Evolutionary conservation across 2,113 vertebrate genomes (phyloP).

Genomic region (Entomyzon cyanotis): DNA sequence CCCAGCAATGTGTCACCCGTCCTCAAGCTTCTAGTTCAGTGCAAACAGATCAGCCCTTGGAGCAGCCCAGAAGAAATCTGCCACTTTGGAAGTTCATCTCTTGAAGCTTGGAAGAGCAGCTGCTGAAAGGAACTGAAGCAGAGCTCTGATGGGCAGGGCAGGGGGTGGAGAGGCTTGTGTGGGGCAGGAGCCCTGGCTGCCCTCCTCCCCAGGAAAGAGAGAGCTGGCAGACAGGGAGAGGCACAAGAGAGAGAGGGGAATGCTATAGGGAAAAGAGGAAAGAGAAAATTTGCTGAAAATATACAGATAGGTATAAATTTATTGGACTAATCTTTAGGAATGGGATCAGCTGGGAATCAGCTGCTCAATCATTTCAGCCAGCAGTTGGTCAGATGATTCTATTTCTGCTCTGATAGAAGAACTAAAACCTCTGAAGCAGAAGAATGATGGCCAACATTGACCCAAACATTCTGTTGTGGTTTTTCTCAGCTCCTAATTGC

Average conservation of each 20-base stretch:
- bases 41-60: rapidly evolving
- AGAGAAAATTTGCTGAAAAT: background rate
- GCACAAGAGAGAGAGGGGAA: background rate
- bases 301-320: background rate
- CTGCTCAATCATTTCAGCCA: background rate
- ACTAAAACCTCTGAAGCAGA: background rate
- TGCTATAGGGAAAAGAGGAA: background rate
- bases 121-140: no score
- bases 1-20: rapidly evolving
- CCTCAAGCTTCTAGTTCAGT: rapidly evolving
- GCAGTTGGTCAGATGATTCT: background rate
- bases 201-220: background rate
- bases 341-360: background rate
- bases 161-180: rapidly evolving
- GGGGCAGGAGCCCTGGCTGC: background rate
- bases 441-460: background rate
- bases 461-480: background rate
- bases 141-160: background rate
- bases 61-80: background rate
- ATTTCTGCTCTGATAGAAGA: background rate
- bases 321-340: background rate
- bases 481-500: background rate
- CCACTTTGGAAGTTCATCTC: rapidly evolving
- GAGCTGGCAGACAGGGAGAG: background rate
- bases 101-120: rapidly evolving